phyloP scores from a whole-genome alignment of 2,113 vertebrate species.

The Phylloscopus trochiloides region DNA sequence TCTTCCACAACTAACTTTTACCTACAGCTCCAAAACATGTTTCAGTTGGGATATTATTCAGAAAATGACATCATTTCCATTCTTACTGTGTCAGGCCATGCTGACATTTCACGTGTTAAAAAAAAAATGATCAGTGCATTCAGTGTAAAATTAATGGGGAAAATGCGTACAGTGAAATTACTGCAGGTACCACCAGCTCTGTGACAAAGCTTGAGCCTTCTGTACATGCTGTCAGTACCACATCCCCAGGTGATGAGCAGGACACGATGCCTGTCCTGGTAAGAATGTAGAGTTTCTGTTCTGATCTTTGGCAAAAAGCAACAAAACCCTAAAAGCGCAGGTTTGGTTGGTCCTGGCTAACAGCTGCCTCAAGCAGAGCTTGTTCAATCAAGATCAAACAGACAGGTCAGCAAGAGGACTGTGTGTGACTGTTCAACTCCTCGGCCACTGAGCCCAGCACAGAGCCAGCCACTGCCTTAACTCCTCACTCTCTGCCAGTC shows the following conservation, averaged over 20 bases:
- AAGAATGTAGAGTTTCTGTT: background rate
- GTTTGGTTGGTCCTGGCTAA: background rate
- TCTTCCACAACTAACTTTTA: background rate
- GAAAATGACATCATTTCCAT: background rate
- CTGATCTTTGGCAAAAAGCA: background rate
- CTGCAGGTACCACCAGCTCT: background rate
- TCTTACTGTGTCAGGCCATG: background rate
- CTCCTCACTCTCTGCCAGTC: background rate
- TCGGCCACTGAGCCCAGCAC: background rate
- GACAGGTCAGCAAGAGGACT: background rate
- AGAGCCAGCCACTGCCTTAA: background rate
- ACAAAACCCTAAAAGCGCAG: background rate
- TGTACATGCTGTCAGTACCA: background rate
- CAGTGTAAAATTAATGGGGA: background rate
- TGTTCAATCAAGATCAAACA: accelerated
- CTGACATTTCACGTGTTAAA: background rate
- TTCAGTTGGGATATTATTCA: background rate
- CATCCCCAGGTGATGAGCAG: background rate
- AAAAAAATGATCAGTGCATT: background rate
- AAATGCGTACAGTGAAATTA: background rate
- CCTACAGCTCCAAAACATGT: background rate
- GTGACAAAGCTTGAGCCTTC: background rate
- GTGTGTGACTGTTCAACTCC: background rate
- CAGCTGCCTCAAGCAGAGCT: background rate
- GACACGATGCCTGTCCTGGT: background rate